phyloP scores from a whole-genome alignment of 2,113 vertebrate genomes.

The Actinemys pallida region DNA sequence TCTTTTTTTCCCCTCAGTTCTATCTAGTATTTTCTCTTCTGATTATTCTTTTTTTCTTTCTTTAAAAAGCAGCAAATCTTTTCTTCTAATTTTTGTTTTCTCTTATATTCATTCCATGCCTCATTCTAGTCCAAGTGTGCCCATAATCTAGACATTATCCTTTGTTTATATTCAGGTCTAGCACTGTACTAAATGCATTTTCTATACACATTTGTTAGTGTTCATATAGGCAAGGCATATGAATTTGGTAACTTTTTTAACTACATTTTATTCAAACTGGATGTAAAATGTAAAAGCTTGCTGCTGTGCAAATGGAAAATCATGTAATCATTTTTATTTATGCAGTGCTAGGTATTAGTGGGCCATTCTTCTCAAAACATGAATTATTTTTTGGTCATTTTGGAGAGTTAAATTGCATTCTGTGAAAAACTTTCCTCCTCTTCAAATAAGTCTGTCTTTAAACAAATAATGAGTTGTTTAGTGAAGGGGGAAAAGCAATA shows the following conservation, averaged over 20 bases:
- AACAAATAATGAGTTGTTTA: conserved; percentile 44
- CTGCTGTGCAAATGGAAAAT: conserved; percentile 3
- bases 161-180: background rate
- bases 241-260: background rate
- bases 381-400: conserved; percentile 16
- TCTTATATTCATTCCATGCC: background rate
- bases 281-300: background rate
- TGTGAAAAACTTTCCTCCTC: background rate
- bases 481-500: background rate
- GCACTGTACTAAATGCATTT: background rate
- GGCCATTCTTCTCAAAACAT: background rate
- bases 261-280: background rate
- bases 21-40: background rate
- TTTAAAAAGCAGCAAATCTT: background rate
- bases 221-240: background rate
- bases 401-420: background rate
- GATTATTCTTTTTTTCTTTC: background rate
- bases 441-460: conserved; percentile 25
- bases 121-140: background rate
- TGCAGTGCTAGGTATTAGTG: conserved; percentile 1
- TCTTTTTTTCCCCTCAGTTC: background rate
- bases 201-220: background rate
- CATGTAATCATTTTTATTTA: conserved; percentile 19
- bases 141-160: background rate
- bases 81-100: background rate